phyloP scores from a whole-genome alignment of 2,113 vertebrate species.

The Lucifuga dentata region DNA sequence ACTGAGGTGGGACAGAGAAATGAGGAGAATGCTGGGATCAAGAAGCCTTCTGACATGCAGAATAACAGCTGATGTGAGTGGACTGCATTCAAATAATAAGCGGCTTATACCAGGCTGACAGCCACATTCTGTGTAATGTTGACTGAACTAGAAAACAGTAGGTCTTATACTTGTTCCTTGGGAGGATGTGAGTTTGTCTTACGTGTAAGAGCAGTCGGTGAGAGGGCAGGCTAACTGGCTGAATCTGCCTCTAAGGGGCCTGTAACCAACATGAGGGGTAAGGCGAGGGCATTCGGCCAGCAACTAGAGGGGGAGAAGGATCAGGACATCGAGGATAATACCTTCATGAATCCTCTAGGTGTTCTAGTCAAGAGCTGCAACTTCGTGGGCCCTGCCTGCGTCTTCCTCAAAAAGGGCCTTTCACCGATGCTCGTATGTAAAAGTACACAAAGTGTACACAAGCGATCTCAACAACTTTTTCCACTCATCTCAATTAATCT shows the following conservation, averaged over 20 bases:
- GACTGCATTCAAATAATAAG: conserved; percentile 31
- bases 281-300: conserved; percentile 38
- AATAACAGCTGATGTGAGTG: conserved; percentile 16
- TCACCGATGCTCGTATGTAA: conserved; percentile 82
- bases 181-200: conserved; percentile 12
- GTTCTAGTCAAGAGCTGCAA: conserved; percentile 80
- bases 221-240: conserved; percentile 41
- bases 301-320: conserved; percentile 53
- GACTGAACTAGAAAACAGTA: conserved; percentile 4
- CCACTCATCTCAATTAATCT: conserved; percentile 18
- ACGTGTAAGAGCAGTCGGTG: not conserved
- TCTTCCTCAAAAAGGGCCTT: conserved; percentile 88
- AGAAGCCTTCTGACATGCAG: not conserved
- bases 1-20: not conserved
- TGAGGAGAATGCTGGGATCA: not conserved
- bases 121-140: not conserved
- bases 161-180: not conserved
- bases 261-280: conserved; percentile 13
- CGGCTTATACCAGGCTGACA: conserved; percentile 13
- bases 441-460: conserved; percentile 11
- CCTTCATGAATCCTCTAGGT: conserved; percentile 59
- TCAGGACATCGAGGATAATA: conserved; percentile 34
- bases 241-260: conserved; percentile 61
- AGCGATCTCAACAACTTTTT: conserved; percentile 27
- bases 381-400: conserved; percentile 85